A percentile compares a stretch with the other conserved stretches of the same genome.
Conservation (phyloP, 2,113 vertebrate genomes). For the Eolophus roseicapilla region DNA sequence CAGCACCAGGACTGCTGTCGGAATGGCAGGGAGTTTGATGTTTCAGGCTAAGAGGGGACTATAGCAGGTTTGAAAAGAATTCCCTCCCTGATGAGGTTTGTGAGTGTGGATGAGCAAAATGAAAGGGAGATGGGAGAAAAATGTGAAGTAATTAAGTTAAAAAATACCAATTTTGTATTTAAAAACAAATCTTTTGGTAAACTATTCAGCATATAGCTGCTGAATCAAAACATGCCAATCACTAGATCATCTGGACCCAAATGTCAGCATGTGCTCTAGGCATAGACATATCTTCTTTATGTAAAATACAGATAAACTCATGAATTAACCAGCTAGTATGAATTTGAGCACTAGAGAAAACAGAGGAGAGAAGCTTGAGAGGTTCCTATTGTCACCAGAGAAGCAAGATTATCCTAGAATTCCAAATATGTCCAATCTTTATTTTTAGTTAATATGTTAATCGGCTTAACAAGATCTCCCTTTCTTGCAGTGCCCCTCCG, state of each 20-base stretch:
- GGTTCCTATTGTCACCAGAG: conserved; percentile 11
- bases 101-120: not conserved
- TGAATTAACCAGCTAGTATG: not conserved
- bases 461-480: conserved; percentile 51
- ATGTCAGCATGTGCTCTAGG: not conserved
- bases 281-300: not conserved
- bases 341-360: not conserved
- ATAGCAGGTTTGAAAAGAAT: not conserved
- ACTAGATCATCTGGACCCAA: not conserved
- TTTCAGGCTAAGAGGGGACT: not conserved
- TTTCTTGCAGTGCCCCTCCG: not conserved
- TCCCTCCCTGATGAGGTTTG: rapidly evolving
- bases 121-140: not conserved
- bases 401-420: conserved; percentile 50
- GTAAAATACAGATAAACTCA: not conserved
- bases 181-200: not conserved
- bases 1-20: not conserved
- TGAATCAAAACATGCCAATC: not conserved
- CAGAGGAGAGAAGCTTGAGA: not conserved
- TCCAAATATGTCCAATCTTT: conserved; percentile 56
- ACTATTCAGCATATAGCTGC: not conserved
- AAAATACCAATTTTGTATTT: not conserved
- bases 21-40: not conserved
- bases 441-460: conserved; percentile 61
- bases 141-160: not conserved